A percentile compares a stretch with the other conserved stretches of the same genome.
Conservation (phyloP, 1,140 invertebrate genomes). For the Oryctes rhinoceros region DNA sequence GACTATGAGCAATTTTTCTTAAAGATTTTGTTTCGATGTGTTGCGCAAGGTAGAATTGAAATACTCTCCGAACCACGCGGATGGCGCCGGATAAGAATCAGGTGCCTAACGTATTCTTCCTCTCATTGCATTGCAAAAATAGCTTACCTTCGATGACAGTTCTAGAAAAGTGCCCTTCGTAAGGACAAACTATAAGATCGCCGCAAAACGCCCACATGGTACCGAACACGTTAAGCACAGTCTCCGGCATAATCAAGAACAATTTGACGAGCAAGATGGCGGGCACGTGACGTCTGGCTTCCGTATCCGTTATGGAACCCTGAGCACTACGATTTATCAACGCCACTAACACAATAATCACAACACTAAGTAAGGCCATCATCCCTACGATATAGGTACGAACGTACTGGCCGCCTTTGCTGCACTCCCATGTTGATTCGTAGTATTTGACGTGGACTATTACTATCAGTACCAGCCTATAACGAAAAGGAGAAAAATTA, state of each 20-base stretch:
- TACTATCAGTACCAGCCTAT: slow-evolving; percentile 73
- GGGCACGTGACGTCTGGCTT: slow-evolving; percentile 71
- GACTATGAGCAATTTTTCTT: background rate
- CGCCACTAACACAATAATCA: slow-evolving; percentile 70
- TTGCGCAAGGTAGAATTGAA: too few species aligned
- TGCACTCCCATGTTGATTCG: slow-evolving; percentile 70
- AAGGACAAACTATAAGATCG: slow-evolving; percentile 70
- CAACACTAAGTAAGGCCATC: slow-evolving; percentile 67
- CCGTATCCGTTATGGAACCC: slow-evolving; percentile 76
- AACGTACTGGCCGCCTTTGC: slow-evolving; percentile 71
- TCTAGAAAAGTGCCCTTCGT: slow-evolving; percentile 74
- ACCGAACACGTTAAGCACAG: slow-evolving; percentile 79
- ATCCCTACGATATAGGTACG: slow-evolving; percentile 73
- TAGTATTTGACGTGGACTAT: slow-evolving; percentile 71
- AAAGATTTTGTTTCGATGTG: too few species aligned
- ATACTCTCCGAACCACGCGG: too few species aligned
- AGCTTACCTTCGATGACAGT: slow-evolving; percentile 74
- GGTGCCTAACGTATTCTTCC: too few species aligned
- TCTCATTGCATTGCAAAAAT: background rate
- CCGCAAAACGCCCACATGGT: slow-evolving; percentile 82
- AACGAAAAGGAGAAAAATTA: slow-evolving; percentile 47
- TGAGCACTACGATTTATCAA: slow-evolving; percentile 74
- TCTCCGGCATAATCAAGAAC: slow-evolving; percentile 76
- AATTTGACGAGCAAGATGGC: slow-evolving; percentile 74
- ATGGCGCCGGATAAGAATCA: too few species aligned